phyloP scores from a whole-genome alignment of 2,113 vertebrate genomes.

The Neoarius graeffei region DNA sequence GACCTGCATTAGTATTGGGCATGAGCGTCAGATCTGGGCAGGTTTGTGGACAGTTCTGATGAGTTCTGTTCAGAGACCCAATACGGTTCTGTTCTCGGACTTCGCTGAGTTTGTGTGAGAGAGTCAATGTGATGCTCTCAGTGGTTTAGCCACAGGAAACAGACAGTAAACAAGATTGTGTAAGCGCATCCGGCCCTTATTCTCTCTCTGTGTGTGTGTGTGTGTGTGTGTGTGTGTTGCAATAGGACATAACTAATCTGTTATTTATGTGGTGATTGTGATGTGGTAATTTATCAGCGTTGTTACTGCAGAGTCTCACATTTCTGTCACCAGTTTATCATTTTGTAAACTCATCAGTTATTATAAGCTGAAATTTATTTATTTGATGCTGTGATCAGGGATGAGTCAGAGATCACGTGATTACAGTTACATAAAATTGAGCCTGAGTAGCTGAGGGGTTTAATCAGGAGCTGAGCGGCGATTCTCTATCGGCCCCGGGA shows the following conservation, averaged over 20 bases:
- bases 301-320: neutral
- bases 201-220: conserved; percentile 52
- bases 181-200: conserved; percentile 66
- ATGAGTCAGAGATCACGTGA: neutral
- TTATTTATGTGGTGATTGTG: neutral
- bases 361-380: neutral
- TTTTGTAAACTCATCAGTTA: neutral
- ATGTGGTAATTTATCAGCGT: neutral
- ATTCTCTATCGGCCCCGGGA: neutral
- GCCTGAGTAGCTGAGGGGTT: neutral
- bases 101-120: conserved; percentile 64
- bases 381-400: neutral
- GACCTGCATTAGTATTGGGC: neutral
- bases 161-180: conserved; percentile 72
- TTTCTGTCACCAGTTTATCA: neutral
- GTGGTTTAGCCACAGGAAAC: conserved; percentile 72
- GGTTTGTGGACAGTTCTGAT: neutral
- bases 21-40: neutral
- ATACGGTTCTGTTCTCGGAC: neutral
- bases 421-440: neutral
- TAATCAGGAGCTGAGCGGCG: neutral
- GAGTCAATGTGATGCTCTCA: conserved; percentile 59
- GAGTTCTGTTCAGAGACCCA: neutral
- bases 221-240: conserved; percentile 24
- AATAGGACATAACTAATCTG: neutral